A percentile compares a stretch with the other conserved stretches of the same genome.
Conservation (phyloP, 2,888 invertebrate species). For the Sthenelais limicola region DNA sequence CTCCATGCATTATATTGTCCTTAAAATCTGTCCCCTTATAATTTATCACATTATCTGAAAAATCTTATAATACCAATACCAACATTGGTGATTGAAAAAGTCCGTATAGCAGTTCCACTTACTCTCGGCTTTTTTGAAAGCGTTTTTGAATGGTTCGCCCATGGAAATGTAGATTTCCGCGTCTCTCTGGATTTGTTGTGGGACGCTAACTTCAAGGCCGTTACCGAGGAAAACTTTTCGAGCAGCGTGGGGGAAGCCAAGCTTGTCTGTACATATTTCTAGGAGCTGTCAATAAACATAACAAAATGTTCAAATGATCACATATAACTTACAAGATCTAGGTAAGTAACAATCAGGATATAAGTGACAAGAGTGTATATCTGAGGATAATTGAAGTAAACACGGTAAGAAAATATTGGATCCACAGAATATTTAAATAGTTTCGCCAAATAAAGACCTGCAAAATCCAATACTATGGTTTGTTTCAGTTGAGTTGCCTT, state of each 20-base stretch:
- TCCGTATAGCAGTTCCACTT: constrained; percentile 40
- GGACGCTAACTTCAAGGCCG: constrained; percentile 66
- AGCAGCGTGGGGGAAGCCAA: constrained; percentile 68
- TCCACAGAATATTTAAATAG: neutral
- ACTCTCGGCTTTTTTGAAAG: constrained; percentile 65
- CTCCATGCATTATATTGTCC: too few relatives aligned
- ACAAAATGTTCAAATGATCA: constrained; percentile 8
- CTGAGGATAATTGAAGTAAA: neutral
- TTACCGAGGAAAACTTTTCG: constrained; percentile 69
- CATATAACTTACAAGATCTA: neutral
- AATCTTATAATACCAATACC: too few relatives aligned
- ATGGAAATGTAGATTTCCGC: constrained; percentile 67
- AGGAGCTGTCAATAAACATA: constrained; percentile 64
- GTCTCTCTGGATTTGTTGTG: constrained; percentile 62
- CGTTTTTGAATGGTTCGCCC: constrained; percentile 69
- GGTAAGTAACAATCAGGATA: neutral
- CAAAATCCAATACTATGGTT: too few relatives aligned
- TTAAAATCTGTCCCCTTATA: too few relatives aligned
- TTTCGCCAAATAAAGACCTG: too few relatives aligned
- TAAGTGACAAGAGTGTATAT: neutral
- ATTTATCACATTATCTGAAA: too few relatives aligned
- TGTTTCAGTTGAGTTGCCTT: too few relatives aligned
- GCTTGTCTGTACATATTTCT: constrained; percentile 68
- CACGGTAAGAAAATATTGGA: neutral
- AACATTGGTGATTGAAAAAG: too few relatives aligned